Evolutionary conservation across 2,113 vertebrate genomes (phyloP).

Genomic region (Syngnathus typhle): DNA sequence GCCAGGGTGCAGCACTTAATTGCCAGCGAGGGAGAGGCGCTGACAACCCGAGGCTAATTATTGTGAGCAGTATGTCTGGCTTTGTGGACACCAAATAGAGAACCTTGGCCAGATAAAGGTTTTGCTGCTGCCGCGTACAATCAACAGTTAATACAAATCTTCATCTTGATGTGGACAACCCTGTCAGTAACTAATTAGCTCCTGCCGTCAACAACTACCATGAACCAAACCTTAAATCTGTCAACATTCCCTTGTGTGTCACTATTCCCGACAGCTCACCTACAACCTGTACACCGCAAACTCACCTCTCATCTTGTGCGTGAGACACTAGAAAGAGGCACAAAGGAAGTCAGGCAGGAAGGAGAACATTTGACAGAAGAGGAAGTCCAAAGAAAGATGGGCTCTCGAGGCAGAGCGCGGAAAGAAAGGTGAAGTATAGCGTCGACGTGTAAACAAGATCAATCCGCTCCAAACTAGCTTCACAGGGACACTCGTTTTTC

Average conservation of each 20-base stretch:
- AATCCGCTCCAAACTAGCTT: conserved; percentile 61
- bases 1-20: conserved; percentile 45
- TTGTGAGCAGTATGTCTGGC: conserved; percentile 48
- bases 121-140: conserved; percentile 49
- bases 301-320: conserved; percentile 11
- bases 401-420: conserved; percentile 25
- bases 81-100: conserved; percentile 51
- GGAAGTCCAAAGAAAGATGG: conserved; percentile 24
- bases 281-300: conserved; percentile 20
- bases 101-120: conserved; percentile 42
- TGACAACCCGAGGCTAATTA: conserved; percentile 60
- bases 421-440: conserved; percentile 34
- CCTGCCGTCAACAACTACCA: conserved; percentile 40
- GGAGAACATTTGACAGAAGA: conserved; percentile 34
- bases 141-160: conserved; percentile 60
- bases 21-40: conserved; percentile 53
- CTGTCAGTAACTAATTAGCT: conserved; percentile 52
- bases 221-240: conserved; percentile 1
- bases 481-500: conserved; percentile 55
- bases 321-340: conserved; percentile 26
- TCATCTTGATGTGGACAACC: conserved; percentile 47
- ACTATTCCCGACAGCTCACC: conserved; percentile 8
- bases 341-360: conserved; percentile 11
- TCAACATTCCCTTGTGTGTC: not conserved
- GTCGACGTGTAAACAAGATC: conserved; percentile 64